Base-by-base conservation (phyloP, 2,113 vertebrate species). In the Ovis aries region DNA sequence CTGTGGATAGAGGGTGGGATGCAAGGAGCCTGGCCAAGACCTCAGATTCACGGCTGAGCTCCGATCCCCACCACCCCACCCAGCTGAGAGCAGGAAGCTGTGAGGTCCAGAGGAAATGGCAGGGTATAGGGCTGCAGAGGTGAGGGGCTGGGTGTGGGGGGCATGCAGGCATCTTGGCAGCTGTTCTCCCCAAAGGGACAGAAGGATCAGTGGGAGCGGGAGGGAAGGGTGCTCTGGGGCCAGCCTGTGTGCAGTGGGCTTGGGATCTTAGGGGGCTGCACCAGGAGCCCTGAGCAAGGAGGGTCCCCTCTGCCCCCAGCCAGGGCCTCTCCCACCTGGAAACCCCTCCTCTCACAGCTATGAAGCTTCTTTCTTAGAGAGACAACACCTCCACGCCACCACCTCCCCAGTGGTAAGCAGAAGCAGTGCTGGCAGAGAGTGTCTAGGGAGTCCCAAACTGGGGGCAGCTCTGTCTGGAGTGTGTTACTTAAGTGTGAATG, bases 391-490 rank as follows among this genome's bases (percentile, higher is more conserved):
- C 71, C 40, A 43, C 3, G 6, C 59, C 13, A 5, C 17, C 60
- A n/a, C 25, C 7, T 15, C 43, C 48, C 50, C 15, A 36, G 53
- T 3, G 40, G 31, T 29, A 71, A 80, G 31, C 64, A 33, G 53
- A 74, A 31, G 36, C 55, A 11, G 7, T 36, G 43, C 6, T 14
- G 67, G 50, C 23, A 55, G 80, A 57, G 60, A 84, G 45, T 52
- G 3, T 1, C 53, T 5, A 43, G 1, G 45, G n/a, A 9, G 25
- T 53, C 94, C 12, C 1, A 3, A 50, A 29, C 10, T 3, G 40
- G 25, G 23, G 25, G 48, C 33, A 3, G 45, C 40, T 50, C 64
- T 43, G 0, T 83, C 31, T 52, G 83, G 40, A 2, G 25, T n/a
- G n/a, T 55, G 36, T 40, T 45, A 40, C 6, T 71, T 71, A 27